Evolutionary conservation across 2,888 invertebrate genomes (phyloP).

Genomic region (Caenorhabditis sp.): DNA sequence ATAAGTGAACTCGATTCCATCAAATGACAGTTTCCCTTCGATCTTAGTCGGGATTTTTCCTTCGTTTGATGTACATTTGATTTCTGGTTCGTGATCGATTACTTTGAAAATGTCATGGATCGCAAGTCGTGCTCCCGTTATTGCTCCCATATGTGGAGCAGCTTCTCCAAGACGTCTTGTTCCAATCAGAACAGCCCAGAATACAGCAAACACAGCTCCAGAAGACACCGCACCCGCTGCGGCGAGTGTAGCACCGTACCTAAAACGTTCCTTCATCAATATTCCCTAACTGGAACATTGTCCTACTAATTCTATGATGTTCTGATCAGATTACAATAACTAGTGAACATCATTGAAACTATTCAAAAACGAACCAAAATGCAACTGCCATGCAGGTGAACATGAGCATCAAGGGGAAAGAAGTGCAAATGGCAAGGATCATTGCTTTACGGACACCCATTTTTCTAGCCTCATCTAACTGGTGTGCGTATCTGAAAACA

Average conservation of each 20-base stretch:
- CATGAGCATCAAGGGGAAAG: slow-evolving; percentile 82
- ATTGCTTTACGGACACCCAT: slow-evolving; percentile 83
- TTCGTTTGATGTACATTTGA: slow-evolving; percentile 84
- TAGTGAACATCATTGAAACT: background rate
- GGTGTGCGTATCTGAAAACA: slow-evolving; percentile 73
- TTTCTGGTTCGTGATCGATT: slow-evolving; percentile 85
- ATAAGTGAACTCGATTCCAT: slow-evolving; percentile 84
- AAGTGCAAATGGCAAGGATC: slow-evolving; percentile 72
- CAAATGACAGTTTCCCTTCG: slow-evolving; percentile 84
- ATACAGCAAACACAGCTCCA: slow-evolving; percentile 79
- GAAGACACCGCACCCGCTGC: slow-evolving; percentile 71
- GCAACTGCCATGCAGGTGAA: slow-evolving; percentile 83
- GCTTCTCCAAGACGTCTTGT: slow-evolving; percentile 88
- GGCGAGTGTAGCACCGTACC: slow-evolving; percentile 75
- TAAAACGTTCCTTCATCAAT: slow-evolving; percentile 31
- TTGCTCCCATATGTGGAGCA: slow-evolving; percentile 90
- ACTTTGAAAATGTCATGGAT: slow-evolving; percentile 86
- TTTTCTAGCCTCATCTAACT: slow-evolving; percentile 82
- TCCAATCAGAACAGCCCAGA: slow-evolving; percentile 82
- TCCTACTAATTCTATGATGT: background rate
- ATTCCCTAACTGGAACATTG: background rate
- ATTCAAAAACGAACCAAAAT: slow-evolving; percentile 77
- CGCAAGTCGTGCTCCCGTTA: slow-evolving; percentile 90
- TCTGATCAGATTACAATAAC: background rate
- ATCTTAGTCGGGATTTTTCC: slow-evolving; percentile 84